Percentiles rank a stretch among this genome's conserved stretches.
Evolutionary conservation across 2,888 invertebrate species (phyloP).

Genomic region (Drosophila sordidula): DNA sequence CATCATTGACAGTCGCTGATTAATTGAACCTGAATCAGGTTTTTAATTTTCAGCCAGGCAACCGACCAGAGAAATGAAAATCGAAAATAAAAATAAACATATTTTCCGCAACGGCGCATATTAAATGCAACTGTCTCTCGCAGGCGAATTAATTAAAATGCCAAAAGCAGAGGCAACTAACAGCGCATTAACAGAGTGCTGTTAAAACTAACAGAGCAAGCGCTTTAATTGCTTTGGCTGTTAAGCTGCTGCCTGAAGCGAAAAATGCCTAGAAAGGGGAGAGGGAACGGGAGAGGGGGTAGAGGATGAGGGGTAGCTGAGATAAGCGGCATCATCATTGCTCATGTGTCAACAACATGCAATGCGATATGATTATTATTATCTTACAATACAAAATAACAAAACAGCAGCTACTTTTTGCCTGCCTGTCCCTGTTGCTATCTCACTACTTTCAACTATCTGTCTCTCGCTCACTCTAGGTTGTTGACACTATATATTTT

Average conservation of each 20-base stretch:
- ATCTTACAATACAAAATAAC: constrained; percentile 76
- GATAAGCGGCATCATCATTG: constrained; percentile 73
- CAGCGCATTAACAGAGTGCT: constrained; percentile 27
- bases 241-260: constrained; percentile 31
- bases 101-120: constrained; percentile 48
- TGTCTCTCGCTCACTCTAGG: constrained; percentile 34
- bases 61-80: not conserved
- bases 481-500: constrained; percentile 65
- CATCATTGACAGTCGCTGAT: constrained; percentile 75
- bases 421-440: constrained; percentile 48
- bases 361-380: constrained; percentile 79
- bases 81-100: constrained; percentile 38
- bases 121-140: constrained; percentile 60
- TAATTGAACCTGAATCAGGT: constrained; percentile 73
- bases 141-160: constrained; percentile 62
- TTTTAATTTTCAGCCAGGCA: constrained; percentile 62
- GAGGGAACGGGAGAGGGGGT: not conserved
- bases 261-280: not conserved
- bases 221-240: constrained; percentile 46
- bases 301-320: constrained; percentile 21
- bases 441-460: constrained; percentile 12
- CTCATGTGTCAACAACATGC: constrained; percentile 80
- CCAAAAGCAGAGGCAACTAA: constrained; percentile 31
- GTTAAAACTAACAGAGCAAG: constrained; percentile 37
- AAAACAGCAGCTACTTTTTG: constrained; percentile 74